A percentile compares a stretch with the other conserved stretches of the same genome.
Evolutionary conservation across 2,888 invertebrate genomes (phyloP).

Genomic region (Elmis aenea): DNA sequence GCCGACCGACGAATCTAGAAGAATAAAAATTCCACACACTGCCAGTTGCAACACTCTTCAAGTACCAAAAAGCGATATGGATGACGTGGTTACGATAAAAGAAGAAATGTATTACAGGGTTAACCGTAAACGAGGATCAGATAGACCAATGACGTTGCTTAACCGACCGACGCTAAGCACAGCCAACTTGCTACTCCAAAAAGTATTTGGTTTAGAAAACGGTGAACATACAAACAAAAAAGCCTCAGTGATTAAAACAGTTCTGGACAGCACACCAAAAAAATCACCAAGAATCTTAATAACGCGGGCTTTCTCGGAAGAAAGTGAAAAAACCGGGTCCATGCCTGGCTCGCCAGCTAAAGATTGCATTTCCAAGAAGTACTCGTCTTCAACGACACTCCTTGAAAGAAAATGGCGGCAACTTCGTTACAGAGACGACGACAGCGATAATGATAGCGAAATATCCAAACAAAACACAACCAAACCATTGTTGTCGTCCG

Average conservation of each 20-base stretch:
- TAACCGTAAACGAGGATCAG: conserved; percentile 38
- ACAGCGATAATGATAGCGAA: conserved; percentile 33
- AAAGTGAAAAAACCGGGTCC: conserved; percentile 57
- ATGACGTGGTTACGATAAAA: conserved; percentile 35
- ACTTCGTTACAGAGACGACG: conserved; percentile 34
- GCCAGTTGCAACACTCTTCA: conserved; percentile 67
- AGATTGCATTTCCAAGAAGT: conserved; percentile 39
- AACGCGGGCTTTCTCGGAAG: conserved; percentile 68
- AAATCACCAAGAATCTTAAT: conserved; percentile 65
- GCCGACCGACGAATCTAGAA: conserved; percentile 41
- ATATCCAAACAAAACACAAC: conserved; percentile 27
- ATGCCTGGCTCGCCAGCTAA: conserved; percentile 41
- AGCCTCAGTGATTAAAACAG: conserved; percentile 27
- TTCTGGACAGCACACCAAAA: conserved; percentile 37
- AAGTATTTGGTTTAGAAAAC: conserved; percentile 53
- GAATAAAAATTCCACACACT: conserved; percentile 49
- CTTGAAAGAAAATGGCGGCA: conserved; percentile 45
- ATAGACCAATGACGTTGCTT: neutral
- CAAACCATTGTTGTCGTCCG: conserved; percentile 32
- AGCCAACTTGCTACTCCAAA: conserved; percentile 58
- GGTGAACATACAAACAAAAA: conserved; percentile 28
- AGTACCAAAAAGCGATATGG: conserved; percentile 52
- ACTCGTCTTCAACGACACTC: conserved; percentile 44
- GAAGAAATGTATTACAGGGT: conserved; percentile 34
- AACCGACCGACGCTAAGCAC: conserved; percentile 46